Base-by-base conservation (phyloP, 2,888 invertebrate genomes). In the Tupiocoris notatus region DNA sequence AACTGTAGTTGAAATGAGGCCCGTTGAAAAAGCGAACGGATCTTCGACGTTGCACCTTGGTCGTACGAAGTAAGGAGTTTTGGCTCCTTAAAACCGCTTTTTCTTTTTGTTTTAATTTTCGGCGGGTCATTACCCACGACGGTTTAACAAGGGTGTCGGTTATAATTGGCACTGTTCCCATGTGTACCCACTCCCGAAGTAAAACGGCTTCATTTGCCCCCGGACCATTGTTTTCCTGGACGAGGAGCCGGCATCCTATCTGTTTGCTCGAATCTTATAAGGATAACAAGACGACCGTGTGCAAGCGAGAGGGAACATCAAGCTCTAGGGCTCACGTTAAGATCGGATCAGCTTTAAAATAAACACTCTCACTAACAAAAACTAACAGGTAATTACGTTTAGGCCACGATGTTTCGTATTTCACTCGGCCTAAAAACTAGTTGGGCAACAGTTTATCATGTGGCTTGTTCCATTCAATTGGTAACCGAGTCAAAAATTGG, bases 91-190 rank as follows among this genome's bases (percentile, higher is more conserved):
- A 39, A 39, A 39, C 39, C 12, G 6, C 39, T 39, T 39, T 39
- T 39, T 12, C 16, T 59, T 59, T 59, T 59, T 16, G 59, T 73
- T 73, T 73, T 22, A 73, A 63, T 73, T 64, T 39, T 70, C 70
- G 70, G 70, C 70, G 21, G 70, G 70, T 70, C 70, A 70, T 70
- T 73, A 73, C 64, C 73, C 73, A 63, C 22, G 20, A 57, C 62
- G 73, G 64, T 73, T 20, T 70, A 77, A 77, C 75, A 75, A 77
- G 70, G 75, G 70, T 63, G 70, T 63, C 64, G 70, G 74, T 75
- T 77, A 77, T 77, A 75, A 77, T 75, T 77, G 75, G 75, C 77
- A 77, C 62, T 70, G 75, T 75, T 77, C 77, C 77, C 77, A 71
- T 63, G 71, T 64, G 64, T 63, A 70, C 59, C 25, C 23, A 17